Evolutionary conservation across 2,888 invertebrate species (phyloP).

Genomic region (Bimastos eiseni): DNA sequence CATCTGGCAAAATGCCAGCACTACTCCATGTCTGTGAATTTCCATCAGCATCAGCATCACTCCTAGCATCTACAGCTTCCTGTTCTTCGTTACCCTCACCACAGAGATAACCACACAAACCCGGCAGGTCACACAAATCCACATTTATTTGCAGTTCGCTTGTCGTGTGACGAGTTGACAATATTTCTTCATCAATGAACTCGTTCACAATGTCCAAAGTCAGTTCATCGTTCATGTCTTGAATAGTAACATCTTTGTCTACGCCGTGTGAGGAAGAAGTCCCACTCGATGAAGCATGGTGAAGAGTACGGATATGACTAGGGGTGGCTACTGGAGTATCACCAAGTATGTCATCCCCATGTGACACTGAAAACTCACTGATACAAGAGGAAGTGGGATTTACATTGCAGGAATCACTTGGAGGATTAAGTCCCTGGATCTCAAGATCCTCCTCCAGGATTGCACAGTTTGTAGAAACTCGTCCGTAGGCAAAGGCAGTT

Average conservation of each 20-base stretch:
- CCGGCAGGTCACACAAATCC: neutral
- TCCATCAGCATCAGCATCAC: neutral
- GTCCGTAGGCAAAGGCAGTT: neutral
- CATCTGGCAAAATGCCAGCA: neutral
- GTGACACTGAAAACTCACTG: neutral
- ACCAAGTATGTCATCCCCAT: neutral
- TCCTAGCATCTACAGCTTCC: neutral
- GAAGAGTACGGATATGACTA: neutral
- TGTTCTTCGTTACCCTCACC: neutral
- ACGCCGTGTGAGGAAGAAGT: neutral
- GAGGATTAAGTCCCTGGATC: neutral
- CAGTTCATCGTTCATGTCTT: neutral
- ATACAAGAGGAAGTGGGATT: neutral
- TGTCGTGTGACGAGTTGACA: neutral
- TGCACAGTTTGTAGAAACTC: neutral
- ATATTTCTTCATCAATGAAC: neutral
- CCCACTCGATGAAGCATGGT: constrained; percentile 13
- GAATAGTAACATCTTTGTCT: neutral
- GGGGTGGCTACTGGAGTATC: neutral
- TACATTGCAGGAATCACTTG: neutral
- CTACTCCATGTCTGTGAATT: too few species aligned
- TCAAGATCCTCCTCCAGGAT: neutral
- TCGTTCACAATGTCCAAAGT: neutral
- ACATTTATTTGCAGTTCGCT: neutral
- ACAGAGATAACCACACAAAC: neutral